Base-by-base conservation (phyloP, 92 coral and sea anemone genomes). In the Blastomussa wellsi region DNA sequence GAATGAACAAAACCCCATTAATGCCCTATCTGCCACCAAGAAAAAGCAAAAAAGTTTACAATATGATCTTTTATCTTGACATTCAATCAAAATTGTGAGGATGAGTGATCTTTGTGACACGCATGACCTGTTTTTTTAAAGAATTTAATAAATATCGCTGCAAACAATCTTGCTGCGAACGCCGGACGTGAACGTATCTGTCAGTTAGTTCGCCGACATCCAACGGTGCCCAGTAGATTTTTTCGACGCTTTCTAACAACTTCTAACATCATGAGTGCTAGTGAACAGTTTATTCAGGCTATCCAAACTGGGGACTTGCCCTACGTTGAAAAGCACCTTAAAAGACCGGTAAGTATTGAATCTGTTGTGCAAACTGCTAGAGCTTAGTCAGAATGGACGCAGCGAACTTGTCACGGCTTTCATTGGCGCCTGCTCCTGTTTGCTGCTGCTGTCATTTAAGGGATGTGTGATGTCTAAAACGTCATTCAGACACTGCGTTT, bases 301-400 rank as follows among this genome's bases (percentile, higher is more conserved):
- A 83, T 83, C 57, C 87, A 83, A 32, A 59, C 59, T 74, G 87
- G 87, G 31, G 87, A 83, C 64, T 44, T 83, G 29, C 0, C 29
- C 8, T 83, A 83, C 55, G 76, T 83, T 20, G 74, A 83, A 32
- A 83, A 74, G 48, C 87, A 83, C 60, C 74, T 83, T 7, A 83
- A 32, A 15, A 83, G 87, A 28, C 87, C 87, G 24, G 87, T 83
- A 29, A 74, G 87, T 51, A 22, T 32, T 28, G 26, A 4, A 49
- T 51, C 7, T 52, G 67, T 32, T 68, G 74, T 22, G 1, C 22
- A 7, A 35, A 44, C 36, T 24, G 28, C 17, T 7, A 38, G 75
- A 38, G 24, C 22, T 14, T 19, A 33, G 48, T 37, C 12, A 19
- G 44, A 38, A 70, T 15, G 13, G 15, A 70, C 22, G 75, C 48